Percentiles rank a stretch among this genome's conserved stretches.
Conservation (phyloP, 2,113 vertebrate genomes). For the Ceyx margarethae region DNA sequence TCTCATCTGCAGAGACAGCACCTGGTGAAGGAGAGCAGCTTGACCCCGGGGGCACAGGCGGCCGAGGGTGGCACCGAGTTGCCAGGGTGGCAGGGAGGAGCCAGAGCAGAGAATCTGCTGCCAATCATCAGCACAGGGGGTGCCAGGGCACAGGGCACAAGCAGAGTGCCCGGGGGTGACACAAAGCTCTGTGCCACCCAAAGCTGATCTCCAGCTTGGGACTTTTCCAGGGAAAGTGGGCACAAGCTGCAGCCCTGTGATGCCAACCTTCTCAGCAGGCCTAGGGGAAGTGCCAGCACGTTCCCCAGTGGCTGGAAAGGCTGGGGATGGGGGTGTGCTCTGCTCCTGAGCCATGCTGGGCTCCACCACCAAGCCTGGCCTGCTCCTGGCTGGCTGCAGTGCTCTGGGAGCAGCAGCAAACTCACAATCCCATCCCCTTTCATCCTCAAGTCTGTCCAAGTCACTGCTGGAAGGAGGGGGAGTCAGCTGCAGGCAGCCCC, state of each 20-base stretch:
- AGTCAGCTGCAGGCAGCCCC: background rate
- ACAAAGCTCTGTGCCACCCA: background rate
- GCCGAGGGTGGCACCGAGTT: fast-evolving
- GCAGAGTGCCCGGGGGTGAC: fast-evolving
- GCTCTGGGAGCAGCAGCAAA: background rate
- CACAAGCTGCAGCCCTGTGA: background rate
- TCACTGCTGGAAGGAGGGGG: background rate
- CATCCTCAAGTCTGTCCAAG: background rate
- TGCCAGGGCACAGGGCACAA: background rate
- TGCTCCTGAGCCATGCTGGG: background rate
- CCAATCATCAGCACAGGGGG: fast-evolving
- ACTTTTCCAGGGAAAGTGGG: background rate
- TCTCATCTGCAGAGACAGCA: conserved; percentile 86
- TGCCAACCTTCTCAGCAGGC: fast-evolving
- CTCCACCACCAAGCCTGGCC: background rate
- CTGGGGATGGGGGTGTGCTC: background rate
- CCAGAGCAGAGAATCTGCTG: background rate
- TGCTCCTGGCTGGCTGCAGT: fast-evolving
- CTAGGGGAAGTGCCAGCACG: background rate
- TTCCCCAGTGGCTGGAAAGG: fast-evolving
- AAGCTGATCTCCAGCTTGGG: background rate
- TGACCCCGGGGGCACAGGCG: background rate
- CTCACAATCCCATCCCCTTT: background rate
- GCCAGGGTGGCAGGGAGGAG: background rate
- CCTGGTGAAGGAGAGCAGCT: conserved; percentile 44